Evolutionary conservation across 2,113 vertebrate species (phyloP), one percentile per base, ranked within the genome.

Genomic region (Chascanopsetta lugubris): DNA sequence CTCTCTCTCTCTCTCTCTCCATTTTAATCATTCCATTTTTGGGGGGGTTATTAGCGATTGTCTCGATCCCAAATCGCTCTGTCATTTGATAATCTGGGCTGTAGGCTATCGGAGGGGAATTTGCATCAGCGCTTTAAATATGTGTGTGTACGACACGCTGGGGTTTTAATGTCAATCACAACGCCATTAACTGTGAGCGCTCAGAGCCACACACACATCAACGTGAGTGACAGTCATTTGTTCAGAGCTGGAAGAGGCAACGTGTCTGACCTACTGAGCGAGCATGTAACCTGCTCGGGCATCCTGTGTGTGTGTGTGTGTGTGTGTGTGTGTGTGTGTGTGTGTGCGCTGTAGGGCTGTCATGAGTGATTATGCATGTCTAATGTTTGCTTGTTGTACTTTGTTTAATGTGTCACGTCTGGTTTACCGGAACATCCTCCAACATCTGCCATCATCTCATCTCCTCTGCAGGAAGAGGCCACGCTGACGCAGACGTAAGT

Each of bases 111-210:
- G 77, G 42, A 24, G 46, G 62, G 65, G 25, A 85, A 91, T 88
- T 87, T 85, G 77, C 82, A 88, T 85, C 79, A 5, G 25, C 51
- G 45, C 77, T 86, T 86, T 81, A 80, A 84, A 89, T 79, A 75
- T 77, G 62, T 74, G 62, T 74, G 80, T 80, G 64, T 55, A 65
- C 82, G 60, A 70, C 80, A 74, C 30, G 65, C 21, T 11, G 18
- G 62, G 84, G 73, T 85, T 89, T 91, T 90, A 91, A 88, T 82
- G 88, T 90, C 88, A 90, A 86, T 91, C 89, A 90, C 50, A 61
- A 69, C 77, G 80, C 79, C 75, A 87, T 87, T 86, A 88, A 82
- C 69, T 13, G n/a, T n/a, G 61, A 34, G 20, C 12, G 83, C 86
- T 90, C 80, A 80, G 64, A 79, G 82, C 72, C 10, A 22, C 2